A percentile compares a stretch with the other conserved stretches of the same genome.
These are phyloP conservation scores for Pantherophis guttatus DNA, from an alignment of 2,113 vertebrate genomes.

Conservation along the genomic window DNA sequence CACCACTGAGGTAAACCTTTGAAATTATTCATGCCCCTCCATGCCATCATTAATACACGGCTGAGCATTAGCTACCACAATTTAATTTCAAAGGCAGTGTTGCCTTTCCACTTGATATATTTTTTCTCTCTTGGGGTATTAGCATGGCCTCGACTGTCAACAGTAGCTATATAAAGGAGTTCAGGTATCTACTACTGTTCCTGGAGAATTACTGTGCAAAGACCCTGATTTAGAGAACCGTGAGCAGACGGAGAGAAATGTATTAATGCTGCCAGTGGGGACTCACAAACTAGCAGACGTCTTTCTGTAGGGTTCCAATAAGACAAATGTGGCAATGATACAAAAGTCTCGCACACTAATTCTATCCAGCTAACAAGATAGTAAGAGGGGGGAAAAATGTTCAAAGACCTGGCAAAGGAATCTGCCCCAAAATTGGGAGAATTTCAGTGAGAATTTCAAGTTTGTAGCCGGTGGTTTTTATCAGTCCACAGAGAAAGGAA, in stretches of 20 bases:
- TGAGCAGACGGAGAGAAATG: neutral
- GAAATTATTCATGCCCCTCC: neutral
- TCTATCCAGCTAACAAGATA: neutral
- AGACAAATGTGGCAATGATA: neutral
- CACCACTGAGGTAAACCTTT: neutral
- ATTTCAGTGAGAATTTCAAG: neutral
- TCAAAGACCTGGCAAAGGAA: too few species aligned
- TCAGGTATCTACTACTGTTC: neutral
- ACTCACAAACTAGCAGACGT: neutral
- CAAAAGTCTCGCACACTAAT: neutral
- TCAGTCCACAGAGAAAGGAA: neutral
- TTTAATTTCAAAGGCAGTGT: neutral
- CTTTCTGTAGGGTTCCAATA: neutral
- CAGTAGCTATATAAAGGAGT: neutral
- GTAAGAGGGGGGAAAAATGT: neutral
- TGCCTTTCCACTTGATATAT: neutral
- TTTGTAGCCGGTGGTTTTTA: neutral
- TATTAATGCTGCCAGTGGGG: neutral
- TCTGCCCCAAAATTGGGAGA: neutral
- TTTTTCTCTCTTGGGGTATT: neutral
- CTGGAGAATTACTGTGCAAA: neutral
- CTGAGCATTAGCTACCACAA: neutral
- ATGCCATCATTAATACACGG: neutral
- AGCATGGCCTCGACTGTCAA: neutral
- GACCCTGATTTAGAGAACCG: neutral